Conservation (phyloP, 23 tunicate species). For the Phallusia fumigata region DNA sequence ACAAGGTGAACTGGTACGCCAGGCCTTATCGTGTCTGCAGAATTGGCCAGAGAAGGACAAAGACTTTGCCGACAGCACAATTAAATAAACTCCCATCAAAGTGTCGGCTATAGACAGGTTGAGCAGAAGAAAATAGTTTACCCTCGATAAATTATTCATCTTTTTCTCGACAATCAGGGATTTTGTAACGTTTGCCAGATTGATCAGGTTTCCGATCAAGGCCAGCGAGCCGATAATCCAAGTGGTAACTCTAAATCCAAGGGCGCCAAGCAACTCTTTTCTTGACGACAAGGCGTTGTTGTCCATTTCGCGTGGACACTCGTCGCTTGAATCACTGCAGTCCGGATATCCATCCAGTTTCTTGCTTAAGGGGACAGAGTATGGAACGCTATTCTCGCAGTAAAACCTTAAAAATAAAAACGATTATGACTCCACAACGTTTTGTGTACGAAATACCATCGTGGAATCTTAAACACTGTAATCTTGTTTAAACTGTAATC, state of each 20-base stretch:
- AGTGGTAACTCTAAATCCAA: slow-evolving; percentile 34
- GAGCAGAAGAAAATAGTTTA: slow-evolving; percentile 49
- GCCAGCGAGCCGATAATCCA: slow-evolving; percentile 51
- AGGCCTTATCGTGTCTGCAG: slow-evolving; percentile 51
- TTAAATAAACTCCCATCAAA: slow-evolving; percentile 66
- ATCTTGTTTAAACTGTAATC: too few species aligned
- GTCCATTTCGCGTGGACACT: slow-evolving; percentile 76
- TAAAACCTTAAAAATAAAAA: slow-evolving; percentile 31
- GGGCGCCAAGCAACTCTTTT: slow-evolving; percentile 41
- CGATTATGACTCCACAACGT: too few species aligned
- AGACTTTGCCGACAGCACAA: slow-evolving; percentile 33
- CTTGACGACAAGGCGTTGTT: slow-evolving; percentile 48
- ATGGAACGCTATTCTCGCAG: slow-evolving; percentile 51
- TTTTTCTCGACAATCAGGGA: background rate
- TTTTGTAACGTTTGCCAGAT: slow-evolving; percentile 24
- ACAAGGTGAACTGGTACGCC: slow-evolving; percentile 64
- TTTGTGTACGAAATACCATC: too few species aligned
- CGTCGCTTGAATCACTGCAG: slow-evolving; percentile 66
- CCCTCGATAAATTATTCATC: slow-evolving; percentile 22
- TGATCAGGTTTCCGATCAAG: slow-evolving; percentile 29
- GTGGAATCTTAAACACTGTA: too few species aligned
- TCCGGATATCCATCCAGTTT: slow-evolving; percentile 60
- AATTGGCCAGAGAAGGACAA: slow-evolving; percentile 38
- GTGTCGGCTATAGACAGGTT: slow-evolving; percentile 70
- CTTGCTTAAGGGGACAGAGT: slow-evolving; percentile 51